Base-by-base conservation (phyloP, 92 coral and sea anemone species). In the Porites cylindrica region DNA sequence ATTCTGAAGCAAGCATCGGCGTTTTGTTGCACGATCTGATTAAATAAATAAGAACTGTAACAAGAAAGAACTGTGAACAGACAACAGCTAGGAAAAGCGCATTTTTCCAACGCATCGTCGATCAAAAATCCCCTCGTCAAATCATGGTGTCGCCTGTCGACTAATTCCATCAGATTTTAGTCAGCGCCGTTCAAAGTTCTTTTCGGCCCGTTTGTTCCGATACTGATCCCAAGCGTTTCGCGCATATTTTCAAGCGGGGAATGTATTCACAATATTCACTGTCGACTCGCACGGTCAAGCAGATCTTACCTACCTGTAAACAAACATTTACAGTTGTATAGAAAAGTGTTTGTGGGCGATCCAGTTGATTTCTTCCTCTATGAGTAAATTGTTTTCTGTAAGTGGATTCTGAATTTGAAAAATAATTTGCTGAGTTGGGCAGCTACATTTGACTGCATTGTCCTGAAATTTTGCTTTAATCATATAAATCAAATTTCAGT, bases 41-140 rank as follows among this genome's bases (percentile, higher is more conserved):
- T 18, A 83, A 51, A 62, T 73, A 83, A 38, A 83, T 20, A 51
- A 83, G 64, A 23, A 51, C 66, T 21, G 58, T 11, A 65, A 83
- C 54, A 65, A 83, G 80, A 13, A 51, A 73, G 7, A 75, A 9
- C 62, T 73, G 87, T 14, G 50, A 50, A 32, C 87, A 74, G 10
- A 75, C 76, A 18, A 83, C 81, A 7, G 64, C 72, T 4, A 23
- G 9, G 65, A 83, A 38, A 14, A 73, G 24, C 10, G 21, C 23
- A 50, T 63, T 29, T 50, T 75, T 73, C 87, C 87, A 73, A 65
- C 80, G 87, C 87, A 83, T 83, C 14, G 32, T 74, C 12, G 19
- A 13, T 32, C 20, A 47, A 54, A 14, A 29, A 18, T 56, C 67
- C 43, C 29, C 50, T 20, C 26, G 9, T 11, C 17, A 10, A 54